phyloP scores from a whole-genome alignment of 1,140 invertebrate genomes.

The Drosophila arawakana region DNA sequence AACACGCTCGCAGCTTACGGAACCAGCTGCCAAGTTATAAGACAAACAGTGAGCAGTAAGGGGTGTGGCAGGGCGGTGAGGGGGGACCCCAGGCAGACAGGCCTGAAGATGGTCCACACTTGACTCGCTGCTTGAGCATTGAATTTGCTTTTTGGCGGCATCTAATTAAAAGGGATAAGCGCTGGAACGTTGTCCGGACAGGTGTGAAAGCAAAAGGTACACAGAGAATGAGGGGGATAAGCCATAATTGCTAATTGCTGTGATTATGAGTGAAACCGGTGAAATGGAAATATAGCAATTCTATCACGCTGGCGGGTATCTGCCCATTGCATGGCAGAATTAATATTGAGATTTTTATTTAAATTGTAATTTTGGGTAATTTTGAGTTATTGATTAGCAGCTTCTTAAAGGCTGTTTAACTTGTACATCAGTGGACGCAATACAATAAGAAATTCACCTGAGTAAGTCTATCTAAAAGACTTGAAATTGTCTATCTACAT shows the following conservation, averaged over 20 bases:
- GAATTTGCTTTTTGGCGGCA: slow-evolving; percentile 74
- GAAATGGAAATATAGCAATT: slow-evolving; percentile 20
- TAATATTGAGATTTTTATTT: too few species aligned
- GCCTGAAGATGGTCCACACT: slow-evolving; percentile 35
- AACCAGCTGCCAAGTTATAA: slow-evolving; percentile 62
- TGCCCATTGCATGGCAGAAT: neutral
- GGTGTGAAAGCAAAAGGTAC: slow-evolving; percentile 61
- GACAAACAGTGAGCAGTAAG: slow-evolving; percentile 33
- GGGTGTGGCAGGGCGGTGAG: neutral
- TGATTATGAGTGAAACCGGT: slow-evolving; percentile 59
- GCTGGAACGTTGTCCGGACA: slow-evolving; percentile 53
- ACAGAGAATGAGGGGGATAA: slow-evolving; percentile 15
- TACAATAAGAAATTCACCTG: too few species aligned
- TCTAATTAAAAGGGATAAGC: slow-evolving; percentile 80
- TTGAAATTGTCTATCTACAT: too few species aligned
- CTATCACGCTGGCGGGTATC: neutral
- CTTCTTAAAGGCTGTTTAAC: too few species aligned
- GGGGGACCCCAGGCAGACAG: neutral
- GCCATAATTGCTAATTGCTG: slow-evolving; percentile 76
- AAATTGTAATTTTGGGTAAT: too few species aligned
- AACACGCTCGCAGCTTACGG: slow-evolving; percentile 35
- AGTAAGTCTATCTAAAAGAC: too few species aligned
- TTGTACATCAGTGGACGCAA: too few species aligned
- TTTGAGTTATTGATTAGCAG: too few species aligned
- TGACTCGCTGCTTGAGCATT: slow-evolving; percentile 53